A percentile compares a stretch with the other conserved stretches of the same genome.
Conservation (phyloP, 2,113 vertebrate species). For the Oryzias javanicus region DNA sequence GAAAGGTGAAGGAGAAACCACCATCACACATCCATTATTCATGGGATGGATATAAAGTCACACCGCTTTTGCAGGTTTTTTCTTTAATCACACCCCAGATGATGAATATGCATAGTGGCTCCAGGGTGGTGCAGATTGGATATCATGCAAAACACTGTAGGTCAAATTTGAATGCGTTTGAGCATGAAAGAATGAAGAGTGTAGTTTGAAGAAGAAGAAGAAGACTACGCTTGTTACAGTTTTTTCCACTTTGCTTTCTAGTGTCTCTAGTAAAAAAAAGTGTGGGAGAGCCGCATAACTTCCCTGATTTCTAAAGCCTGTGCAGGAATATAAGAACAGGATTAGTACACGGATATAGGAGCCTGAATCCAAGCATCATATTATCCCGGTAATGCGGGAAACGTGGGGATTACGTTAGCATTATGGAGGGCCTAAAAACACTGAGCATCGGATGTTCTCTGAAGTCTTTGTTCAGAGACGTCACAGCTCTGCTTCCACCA, state of each 20-base stretch:
- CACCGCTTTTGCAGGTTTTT: slow-evolving; percentile 65
- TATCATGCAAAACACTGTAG: slow-evolving; percentile 49
- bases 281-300: slow-evolving; percentile 19
- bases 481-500: slow-evolving; percentile 17
- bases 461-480: slow-evolving; percentile 35
- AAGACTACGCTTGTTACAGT: slow-evolving; percentile 6
- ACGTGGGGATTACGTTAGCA: slow-evolving; percentile 19
- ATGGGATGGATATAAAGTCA: slow-evolving; percentile 70
- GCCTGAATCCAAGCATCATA: slow-evolving; percentile 26
- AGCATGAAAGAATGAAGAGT: slow-evolving; percentile 4
- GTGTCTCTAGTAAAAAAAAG: too few species aligned
- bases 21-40: slow-evolving; percentile 76
- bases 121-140: slow-evolving; percentile 47
- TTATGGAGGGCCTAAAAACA: slow-evolving; percentile 22
- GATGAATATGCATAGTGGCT: slow-evolving; percentile 72
- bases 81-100: slow-evolving; percentile 73
- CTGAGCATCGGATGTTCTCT: slow-evolving; percentile 22
- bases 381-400: slow-evolving; percentile 34
- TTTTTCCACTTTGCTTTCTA: slow-evolving; percentile 7
- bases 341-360: slow-evolving; percentile 34
- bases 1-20: slow-evolving; percentile 61
- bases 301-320: slow-evolving; percentile 25
- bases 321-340: slow-evolving; percentile 47
- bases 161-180: slow-evolving; percentile 42
- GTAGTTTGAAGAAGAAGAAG: slow-evolving; percentile 12